Base-by-base conservation (phyloP, 2,888 invertebrate genomes). In the Dascillus cervinus region DNA sequence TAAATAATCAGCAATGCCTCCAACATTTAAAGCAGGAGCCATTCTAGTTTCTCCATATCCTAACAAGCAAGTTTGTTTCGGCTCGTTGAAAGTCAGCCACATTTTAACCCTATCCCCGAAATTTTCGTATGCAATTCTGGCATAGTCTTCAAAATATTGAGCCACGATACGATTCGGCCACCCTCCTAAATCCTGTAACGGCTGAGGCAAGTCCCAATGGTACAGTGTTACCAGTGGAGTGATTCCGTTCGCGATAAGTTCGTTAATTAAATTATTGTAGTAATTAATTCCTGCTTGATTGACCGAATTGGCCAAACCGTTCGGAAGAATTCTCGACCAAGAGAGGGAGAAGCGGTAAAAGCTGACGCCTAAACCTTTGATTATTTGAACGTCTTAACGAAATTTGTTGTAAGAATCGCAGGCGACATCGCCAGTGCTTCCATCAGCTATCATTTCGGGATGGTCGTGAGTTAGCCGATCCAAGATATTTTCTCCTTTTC, bases 141-240 rank as follows among this genome's bases (percentile, higher is more conserved):
- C 72, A 38, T 70, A 73, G 46, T 72, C 71, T 45, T 62, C 68
- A 37, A 69, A 71, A 44, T 66, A 71, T 41, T 70, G 67, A 8
- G 64, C 65, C 26, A 75, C 65, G 6, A 69, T 42, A 1, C 73
- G 71, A 49, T 77, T 78, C 15, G 72, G 66, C 75, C 75, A 77
- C 0, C 77, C 77, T 0, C 77, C 77, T 10, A 27, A 10, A 15
- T 75, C 65, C 62, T 73, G 69, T n/a, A 73, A 55, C 3, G 46
- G 32, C 45, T 74, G 70, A 0, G 77, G 77, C 32, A 77, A 61
- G 48, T 78, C 76, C 73, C 73, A 77, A 48, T 78, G 77, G 60
- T 75, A 76, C 55, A 77, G 62, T 1, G 75, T 75, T 6, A 73
- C 67, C 17, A 72, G 46, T 0, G 80, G 77, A 23, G 57, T 47